Base-by-base conservation (phyloP, 2,113 vertebrate genomes). In the Pterocles burchelli region DNA sequence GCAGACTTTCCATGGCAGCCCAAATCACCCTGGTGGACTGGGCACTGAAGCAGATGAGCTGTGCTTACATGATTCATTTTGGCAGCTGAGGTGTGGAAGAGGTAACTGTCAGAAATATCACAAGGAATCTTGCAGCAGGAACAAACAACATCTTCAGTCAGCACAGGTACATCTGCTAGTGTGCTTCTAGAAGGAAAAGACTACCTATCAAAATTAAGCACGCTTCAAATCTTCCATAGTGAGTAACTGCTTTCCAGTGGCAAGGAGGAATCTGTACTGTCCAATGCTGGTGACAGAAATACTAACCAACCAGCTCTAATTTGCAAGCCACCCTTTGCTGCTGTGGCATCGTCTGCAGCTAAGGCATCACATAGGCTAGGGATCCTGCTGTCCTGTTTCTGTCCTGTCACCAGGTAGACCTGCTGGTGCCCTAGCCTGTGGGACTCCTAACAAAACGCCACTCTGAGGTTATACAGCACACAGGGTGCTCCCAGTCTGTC, bases 11-110 rank as follows among this genome's bases (percentile, higher is more conserved):
- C 10, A 1, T 19, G 81, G 61, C 81, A 62, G 31, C 7, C 21
- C n/a, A 1, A 0, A 0, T 29, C 57, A 43, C 33, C 22, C 12
- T 45, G 19, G 15, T 31, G 63, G 11, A 5, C 29, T 19, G 73
- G 34, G 41, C 38, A 10, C 14, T 4, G 28, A 48, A 36, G n/a
- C 29, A 63, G 51, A 61, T 3, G 34, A 68, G 36, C 78, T 2
- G 10, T 7, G 49, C 54, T 48, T 28, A 16, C 2, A 0, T 31
- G 57, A 6, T 7, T 18, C 8, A 0, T 21, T 22, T 5, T 71
- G 61, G 48, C 36, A 86, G 68, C 46, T 67, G 77, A 83, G 46
- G 3, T 62, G 68, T 54, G 57, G 25, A 66, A 71, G 57, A 52
- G 70, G 28, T 9, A 25, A 15, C 41, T 46, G 10, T 10, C n/a